These are phyloP conservation scores for Drosophila leontia DNA, from an alignment of 1,140 invertebrate genomes.

Conservation along the genomic window DNA sequence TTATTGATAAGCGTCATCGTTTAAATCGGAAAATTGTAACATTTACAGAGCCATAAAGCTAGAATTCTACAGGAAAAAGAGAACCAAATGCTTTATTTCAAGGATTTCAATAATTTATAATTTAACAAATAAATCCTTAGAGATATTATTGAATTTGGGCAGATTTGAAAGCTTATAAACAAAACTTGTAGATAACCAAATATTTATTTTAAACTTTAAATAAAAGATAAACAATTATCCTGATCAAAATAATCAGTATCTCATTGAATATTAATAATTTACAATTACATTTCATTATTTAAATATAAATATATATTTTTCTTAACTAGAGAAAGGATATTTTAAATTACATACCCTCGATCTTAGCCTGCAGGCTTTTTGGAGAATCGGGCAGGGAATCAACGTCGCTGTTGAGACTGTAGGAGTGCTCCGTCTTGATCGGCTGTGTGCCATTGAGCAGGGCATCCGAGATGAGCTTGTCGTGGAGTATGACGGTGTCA, in stretches of 20 bases:
- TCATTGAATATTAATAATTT: background rate
- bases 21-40: background rate
- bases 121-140: background rate
- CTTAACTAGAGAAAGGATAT: background rate
- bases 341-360: conserved; percentile 86
- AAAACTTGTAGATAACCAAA: no score
- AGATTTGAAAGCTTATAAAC: no score
- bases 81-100: background rate
- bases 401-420: conserved; percentile 90
- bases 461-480: conserved; percentile 95
- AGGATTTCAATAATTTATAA: background rate
- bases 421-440: conserved; percentile 94
- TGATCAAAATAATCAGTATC: background rate
- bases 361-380: conserved; percentile 87
- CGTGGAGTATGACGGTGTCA: conserved; percentile 90
- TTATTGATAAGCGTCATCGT: background rate
- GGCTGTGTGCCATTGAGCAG: conserved; percentile 90
- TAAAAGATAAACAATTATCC: no score
- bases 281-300: background rate
- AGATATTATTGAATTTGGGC: no score
- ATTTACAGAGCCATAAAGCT: background rate
- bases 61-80: background rate
- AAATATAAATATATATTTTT: background rate
- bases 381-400: conserved; percentile 89
- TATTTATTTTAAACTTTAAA: no score